Conservation (phyloP, 2,797 vertebrate species). For the Lepilemur ruficaudatus region DNA sequence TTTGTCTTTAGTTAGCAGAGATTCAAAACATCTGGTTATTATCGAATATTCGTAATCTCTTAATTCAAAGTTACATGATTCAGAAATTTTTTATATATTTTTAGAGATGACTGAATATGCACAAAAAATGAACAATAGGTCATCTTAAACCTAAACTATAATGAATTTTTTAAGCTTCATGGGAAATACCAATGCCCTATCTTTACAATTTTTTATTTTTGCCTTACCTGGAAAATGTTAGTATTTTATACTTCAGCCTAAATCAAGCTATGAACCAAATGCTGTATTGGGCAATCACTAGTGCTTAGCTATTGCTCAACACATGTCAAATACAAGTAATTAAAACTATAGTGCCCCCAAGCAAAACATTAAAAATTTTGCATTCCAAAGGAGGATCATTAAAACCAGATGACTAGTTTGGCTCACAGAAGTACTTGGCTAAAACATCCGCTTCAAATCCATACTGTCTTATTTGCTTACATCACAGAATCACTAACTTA, state of each 20-base stretch:
- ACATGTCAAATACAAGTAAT: conserved; percentile 61
- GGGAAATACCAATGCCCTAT: not conserved
- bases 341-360: conserved; percentile 56
- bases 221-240: not conserved
- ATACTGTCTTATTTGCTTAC: conserved; percentile 53
- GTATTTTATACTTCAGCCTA: not conserved
- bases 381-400: conserved; percentile 65
- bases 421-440: conserved; percentile 44
- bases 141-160: not conserved
- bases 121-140: not conserved
- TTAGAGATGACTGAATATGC: not conserved
- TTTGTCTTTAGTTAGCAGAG: conserved; percentile 35
- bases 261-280: not conserved
- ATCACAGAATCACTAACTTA: conserved; percentile 44
- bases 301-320: conserved; percentile 7
- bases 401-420: conserved; percentile 73
- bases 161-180: not conserved
- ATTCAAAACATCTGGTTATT: conserved; percentile 48
- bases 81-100: not conserved
- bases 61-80: conserved; percentile 38
- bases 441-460: conserved; percentile 33
- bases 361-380: conserved; percentile 63
- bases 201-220: not conserved
- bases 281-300: not conserved
- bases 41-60: conserved; percentile 19